Evolutionary conservation across 2,797 vertebrate genomes (phyloP), one percentile per base, ranked within the genome.

Genomic region (Mallotus villosus): DNA sequence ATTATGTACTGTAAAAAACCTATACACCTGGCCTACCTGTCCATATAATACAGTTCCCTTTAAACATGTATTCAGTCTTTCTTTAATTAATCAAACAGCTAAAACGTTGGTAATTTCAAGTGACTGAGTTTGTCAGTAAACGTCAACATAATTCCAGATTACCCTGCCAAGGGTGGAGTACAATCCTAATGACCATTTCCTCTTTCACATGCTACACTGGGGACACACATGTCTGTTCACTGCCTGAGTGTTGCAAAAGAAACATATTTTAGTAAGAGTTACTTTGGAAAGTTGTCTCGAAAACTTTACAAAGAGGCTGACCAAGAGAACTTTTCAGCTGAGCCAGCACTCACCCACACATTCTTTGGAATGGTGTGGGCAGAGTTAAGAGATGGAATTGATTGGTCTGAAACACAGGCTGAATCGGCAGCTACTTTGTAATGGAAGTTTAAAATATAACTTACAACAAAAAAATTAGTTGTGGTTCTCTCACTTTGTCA

Each of bases 141-240:
- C 9, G 51, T 55, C 51, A 55, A 17, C 51, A 55, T 7, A 4
- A n/a, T 19, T 17, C 17, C 7, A n/a, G 16, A n/a, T 17, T n/a
- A n/a, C 51, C 41, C 19, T 32, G 14, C 19, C 51, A 67, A 67
- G 68, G 72, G 76, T 84, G 73, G 75, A 68, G 71, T 61, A 41
- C 82, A 70, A 69, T 21, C 2, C 27, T 70, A 91, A 73, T 78
- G 60, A 79, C 73, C 85, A 55, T 82, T 91, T 91, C 88, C 85
- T 71, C 71, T 88, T 91, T 89, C 86, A 27, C 81, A 83, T 81
- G 82, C 85, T 85, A 88, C 87, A 87, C n/a, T n/a, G n/a, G n/a
- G n/a, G n/a, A n/a, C n/a, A n/a, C n/a, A n/a, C n/a, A 81, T 83
- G 41, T 46, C 81, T 84, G 59, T 75, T 55, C 24, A 74, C 68